These are phyloP conservation scores for Ceratina australensis DNA, from an alignment of 1,140 invertebrate species.

Conservation along the genomic window DNA sequence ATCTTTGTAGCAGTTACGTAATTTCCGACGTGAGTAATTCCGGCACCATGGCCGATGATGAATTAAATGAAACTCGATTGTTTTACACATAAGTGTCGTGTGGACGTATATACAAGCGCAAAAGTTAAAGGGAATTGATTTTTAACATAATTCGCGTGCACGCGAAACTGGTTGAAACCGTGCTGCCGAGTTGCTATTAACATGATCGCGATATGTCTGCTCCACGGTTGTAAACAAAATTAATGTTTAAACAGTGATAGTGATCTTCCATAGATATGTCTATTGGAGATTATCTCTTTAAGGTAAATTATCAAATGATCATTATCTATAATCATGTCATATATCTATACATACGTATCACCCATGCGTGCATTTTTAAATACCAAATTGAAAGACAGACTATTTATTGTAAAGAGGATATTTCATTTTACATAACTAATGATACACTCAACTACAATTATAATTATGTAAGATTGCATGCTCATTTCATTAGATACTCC, in stretches of 20 bases:
- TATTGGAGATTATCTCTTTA: constrained; percentile 43
- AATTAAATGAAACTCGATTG: constrained; percentile 57
- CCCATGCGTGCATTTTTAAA: no score
- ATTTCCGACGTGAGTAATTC: constrained; percentile 63
- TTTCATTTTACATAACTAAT: constrained; percentile 1
- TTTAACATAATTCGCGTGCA: constrained; percentile 39
- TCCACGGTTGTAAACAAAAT: constrained; percentile 49
- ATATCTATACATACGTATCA: no score
- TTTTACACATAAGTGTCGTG: constrained; percentile 46
- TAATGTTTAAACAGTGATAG: constrained; percentile 47
- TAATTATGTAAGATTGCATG: neutral
- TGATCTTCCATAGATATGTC: constrained; percentile 47
- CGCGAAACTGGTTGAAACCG: constrained; percentile 1
- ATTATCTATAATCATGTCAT: no score
- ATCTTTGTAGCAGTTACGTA: constrained; percentile 69
- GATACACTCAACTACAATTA: neutral
- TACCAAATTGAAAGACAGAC: no score
- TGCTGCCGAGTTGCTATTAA: constrained; percentile 15
- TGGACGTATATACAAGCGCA: constrained; percentile 28
- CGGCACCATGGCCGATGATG: constrained; percentile 54
- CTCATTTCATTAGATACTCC: neutral
- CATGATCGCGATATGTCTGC: constrained; percentile 7
- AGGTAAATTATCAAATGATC: constrained; percentile 34
- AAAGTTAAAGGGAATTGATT: constrained; percentile 55
- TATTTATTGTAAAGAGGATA: neutral